A percentile compares a stretch with the other conserved stretches of the same genome.
phyloP scores from a whole-genome alignment of 2,888 invertebrate genomes.

The Oligia strigilis region DNA sequence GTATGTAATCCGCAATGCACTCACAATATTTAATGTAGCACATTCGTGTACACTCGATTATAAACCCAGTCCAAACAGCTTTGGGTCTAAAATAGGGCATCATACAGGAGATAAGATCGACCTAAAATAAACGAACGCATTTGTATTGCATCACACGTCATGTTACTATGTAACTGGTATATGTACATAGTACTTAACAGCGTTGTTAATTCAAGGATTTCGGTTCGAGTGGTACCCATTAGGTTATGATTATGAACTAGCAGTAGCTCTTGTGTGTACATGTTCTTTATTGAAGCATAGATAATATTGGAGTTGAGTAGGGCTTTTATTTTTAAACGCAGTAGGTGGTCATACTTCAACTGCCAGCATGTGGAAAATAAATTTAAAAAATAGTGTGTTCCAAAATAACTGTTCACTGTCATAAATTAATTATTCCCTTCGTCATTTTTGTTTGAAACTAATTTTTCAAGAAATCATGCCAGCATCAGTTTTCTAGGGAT shows the following conservation, averaged over 20 bases:
- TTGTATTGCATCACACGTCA: conserved; percentile 70
- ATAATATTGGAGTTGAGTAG: conserved; percentile 22
- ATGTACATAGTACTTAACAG: conserved; percentile 59
- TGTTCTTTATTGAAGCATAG: conserved; percentile 29
- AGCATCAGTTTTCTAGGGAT: background rate
- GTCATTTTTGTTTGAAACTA: background rate
- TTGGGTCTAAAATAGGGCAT: conserved; percentile 42
- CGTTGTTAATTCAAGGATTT: conserved; percentile 69
- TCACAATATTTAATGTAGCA: conserved; percentile 46
- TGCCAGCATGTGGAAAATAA: conserved; percentile 24
- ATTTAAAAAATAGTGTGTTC: background rate
- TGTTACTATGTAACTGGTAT: conserved; percentile 63
- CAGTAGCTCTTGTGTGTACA: conserved; percentile 40
- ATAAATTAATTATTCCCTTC: background rate
- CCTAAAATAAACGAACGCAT: conserved; percentile 64
- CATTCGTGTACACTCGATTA: conserved; percentile 32
- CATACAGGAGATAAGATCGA: conserved; percentile 51
- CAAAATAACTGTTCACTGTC: conserved; percentile 12
- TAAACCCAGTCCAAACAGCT: conserved; percentile 30
- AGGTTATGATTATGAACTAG: conserved; percentile 34
- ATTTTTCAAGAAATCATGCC: background rate
- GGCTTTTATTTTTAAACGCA: conserved; percentile 45
- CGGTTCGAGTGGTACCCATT: conserved; percentile 60
- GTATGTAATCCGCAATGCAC: conserved; percentile 58
- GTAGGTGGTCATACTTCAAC: conserved; percentile 3